Base-by-base conservation (phyloP, 2,797 vertebrate genomes). In the Gymnopithys bicolor region DNA sequence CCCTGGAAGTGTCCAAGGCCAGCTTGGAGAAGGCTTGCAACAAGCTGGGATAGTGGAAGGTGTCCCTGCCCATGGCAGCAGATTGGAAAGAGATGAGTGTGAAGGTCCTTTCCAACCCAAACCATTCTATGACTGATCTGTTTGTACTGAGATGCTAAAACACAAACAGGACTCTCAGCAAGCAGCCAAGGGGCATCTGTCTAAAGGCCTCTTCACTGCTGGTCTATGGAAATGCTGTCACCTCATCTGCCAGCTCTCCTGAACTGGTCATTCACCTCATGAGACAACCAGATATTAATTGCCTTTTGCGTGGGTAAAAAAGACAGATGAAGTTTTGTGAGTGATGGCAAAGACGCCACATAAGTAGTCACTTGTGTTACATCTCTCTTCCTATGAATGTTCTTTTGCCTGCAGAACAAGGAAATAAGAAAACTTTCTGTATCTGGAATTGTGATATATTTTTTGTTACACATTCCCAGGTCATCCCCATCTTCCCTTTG, bases 1-100 rank as follows among this genome's bases (percentile, higher is more conserved):
- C 13, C 24, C 17, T 45, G 45, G 37, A 3, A 74, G 21, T 22
- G 33, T 2, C 11, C 53, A 33, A 52, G 59, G 19, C 24, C 37
- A 52, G 19, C 24, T 1, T 62, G 58, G 56, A 60, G 0, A 2
- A 18, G 22, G 13, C 35, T 21, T 62, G 45, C 19, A 62, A 19
- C 11, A 41, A 1, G 9, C 2, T 51, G 58, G 8, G 14, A 0
- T 1, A 5, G 37, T 18, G 37, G 19, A 11, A 33, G 11, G 4
- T 43, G 37, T 52, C 19, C 37, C 48, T 77, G 48, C 24, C 30
- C 30, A 13, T 43, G 19, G 19, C 37, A 52, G 7, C 5, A 5
- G 4, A 4, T 13, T 41, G 4, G 24, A 6, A 13, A 4, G 2
- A 2, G 18, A 27, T 22, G 14, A n/a, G 3, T 11, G 27, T 33